Evolutionary conservation across 2,797 vertebrate genomes (phyloP).

Genomic region (Monodelphis domestica): DNA sequence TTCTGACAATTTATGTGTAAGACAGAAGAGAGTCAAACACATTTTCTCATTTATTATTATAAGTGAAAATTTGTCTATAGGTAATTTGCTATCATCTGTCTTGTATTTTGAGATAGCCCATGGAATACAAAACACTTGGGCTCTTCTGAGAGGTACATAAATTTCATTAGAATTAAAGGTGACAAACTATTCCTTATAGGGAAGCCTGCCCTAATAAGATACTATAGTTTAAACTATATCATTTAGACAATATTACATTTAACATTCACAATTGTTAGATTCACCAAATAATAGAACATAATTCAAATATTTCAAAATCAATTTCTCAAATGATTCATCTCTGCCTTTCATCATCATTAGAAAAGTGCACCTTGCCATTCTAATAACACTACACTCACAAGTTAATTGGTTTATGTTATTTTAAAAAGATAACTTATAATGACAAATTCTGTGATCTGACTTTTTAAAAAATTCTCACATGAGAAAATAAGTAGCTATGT

Average conservation of each 20-base stretch:
- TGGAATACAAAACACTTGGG: background rate
- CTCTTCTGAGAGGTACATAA: background rate
- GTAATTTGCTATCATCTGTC: background rate
- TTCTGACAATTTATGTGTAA: conserved; percentile 47
- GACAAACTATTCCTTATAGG: background rate
- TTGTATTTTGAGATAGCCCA: background rate
- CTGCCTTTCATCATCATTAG: background rate
- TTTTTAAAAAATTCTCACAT: background rate
- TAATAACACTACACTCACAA: background rate
- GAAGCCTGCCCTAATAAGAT: conserved; percentile 11
- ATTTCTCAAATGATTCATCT: background rate
- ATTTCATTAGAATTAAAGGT: background rate
- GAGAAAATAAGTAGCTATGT: background rate
- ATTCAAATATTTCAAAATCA: conserved; percentile 4
- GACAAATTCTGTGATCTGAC: background rate
- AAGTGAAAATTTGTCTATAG: conserved; percentile 10
- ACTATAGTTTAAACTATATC: background rate
- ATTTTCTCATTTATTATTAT: conserved; percentile 17
- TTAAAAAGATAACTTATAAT: conserved; percentile 27
- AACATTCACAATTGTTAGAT: background rate
- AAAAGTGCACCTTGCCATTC: conserved; percentile 6
- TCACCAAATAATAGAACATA: background rate
- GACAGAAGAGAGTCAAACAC: conserved; percentile 35
- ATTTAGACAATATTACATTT: conserved; percentile 11
- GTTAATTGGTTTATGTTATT: background rate